phyloP scores from a whole-genome alignment of 1,140 invertebrate species.

The Yoshiicerus persimilis region DNA sequence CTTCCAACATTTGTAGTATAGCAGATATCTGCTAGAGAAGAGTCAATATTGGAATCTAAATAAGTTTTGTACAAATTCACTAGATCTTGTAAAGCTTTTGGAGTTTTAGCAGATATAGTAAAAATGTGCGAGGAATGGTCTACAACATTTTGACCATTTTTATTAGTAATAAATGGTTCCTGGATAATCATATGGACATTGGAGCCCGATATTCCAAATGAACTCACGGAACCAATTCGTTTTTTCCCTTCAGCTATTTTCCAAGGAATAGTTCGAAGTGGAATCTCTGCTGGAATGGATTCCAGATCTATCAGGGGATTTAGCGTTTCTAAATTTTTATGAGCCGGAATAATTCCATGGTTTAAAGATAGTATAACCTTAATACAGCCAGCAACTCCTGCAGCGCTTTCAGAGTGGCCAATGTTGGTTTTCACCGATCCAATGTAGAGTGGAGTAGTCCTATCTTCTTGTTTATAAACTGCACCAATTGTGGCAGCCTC shows the following conservation, averaged over 20 bases:
- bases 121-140: not conserved
- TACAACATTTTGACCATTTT: not conserved
- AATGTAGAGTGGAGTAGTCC: constrained; percentile 56
- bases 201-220: constrained; percentile 37
- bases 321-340: not conserved
- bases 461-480: constrained; percentile 55
- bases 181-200: constrained; percentile 37
- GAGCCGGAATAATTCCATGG: constrained; percentile 4
- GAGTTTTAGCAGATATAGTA: constrained; percentile 14
- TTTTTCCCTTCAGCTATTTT: not conserved
- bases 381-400: constrained; percentile 43
- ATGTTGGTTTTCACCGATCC: constrained; percentile 65
- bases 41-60: not conserved
- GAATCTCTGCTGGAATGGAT: constrained; percentile 24
- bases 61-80: not conserved
- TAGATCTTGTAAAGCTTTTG: constrained; percentile 26
- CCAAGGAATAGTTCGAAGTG: not conserved
- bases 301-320: constrained; percentile 23
- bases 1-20: constrained; percentile 17
- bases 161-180: not conserved
- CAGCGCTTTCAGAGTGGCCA: constrained; percentile 62
- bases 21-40: not conserved
- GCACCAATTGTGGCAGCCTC: constrained; percentile 56
- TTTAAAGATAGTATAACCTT: constrained; percentile 18
- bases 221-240: constrained; percentile 25